Evolutionary conservation across 2,888 invertebrate species (phyloP), one percentile per base, ranked within the genome.

Genomic region (Orgyia antiqua): DNA sequence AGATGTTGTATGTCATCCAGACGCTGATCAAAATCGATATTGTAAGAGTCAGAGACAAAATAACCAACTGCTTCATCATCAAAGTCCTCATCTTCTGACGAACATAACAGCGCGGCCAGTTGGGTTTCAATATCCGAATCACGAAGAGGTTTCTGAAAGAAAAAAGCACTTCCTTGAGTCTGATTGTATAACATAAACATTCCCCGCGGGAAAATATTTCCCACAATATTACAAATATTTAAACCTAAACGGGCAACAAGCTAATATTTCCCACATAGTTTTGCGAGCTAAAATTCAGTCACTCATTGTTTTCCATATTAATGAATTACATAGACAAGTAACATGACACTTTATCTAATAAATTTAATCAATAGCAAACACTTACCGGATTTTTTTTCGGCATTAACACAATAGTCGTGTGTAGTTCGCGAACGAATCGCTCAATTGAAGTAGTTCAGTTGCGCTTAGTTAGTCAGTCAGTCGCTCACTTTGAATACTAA

Each of bases 1-100:
- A 42, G 29, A 38, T 30, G 17, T 42, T 42, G 38, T 21, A 42
- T 23, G 27, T 36, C 39, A 36, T 42, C 42, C 31, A 42, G 36
- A 36, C 42, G 36, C 33, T 33, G 23, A 24, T 42, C 35, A 21
- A 33, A 33, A 42, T 39, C 27, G 29, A 36, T 20, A 28, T 29
- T 29, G 34, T 35, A 29, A 17, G 29, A 38, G 15, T 34, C 29
- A 15, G 26, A 25, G 33, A 25, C 29, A 29, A 29, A 33, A 33
- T 20, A 33, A 32, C 27, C 35, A 32, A 32, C 28, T 36, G 33
- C 33, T 36, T 39, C 36, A 33, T 39, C 36, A 39, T 35, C 39
- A 39, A 32, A 24, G 7, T 29, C 31, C 18, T 39, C 33, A 13
- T 38, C 36, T 17, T 36, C 24, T 15, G 17, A 15, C 17, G 34